Conservation (phyloP, 2,888 invertebrate species). For the Scaptomyza tumidula region DNA sequence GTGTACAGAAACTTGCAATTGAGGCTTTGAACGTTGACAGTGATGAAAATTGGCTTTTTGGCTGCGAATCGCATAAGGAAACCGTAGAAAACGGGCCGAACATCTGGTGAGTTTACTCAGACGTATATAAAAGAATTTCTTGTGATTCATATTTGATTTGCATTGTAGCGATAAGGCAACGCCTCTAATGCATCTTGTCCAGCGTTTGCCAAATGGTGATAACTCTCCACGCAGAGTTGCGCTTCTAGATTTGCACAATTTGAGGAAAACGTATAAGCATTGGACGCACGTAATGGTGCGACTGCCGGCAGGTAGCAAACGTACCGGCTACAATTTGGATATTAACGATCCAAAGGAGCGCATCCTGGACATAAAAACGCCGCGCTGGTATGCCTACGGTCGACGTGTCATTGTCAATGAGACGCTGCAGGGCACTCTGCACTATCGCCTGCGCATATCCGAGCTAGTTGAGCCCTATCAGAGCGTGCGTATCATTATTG, state of each 20-base stretch:
- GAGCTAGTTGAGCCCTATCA: conserved; percentile 87
- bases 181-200: conserved; percentile 86
- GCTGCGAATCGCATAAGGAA: conserved; percentile 87
- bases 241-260: conserved; percentile 86
- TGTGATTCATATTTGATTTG: neutral
- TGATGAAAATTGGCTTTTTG: conserved; percentile 90
- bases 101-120: conserved; percentile 42
- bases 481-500: conserved; percentile 87
- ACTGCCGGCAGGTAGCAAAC: conserved; percentile 85
- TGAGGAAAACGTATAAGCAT: conserved; percentile 86
- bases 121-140: no score
- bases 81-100: conserved; percentile 27
- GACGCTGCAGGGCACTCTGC: conserved; percentile 86
- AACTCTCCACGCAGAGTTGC: conserved; percentile 85
- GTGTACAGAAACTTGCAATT: conserved; percentile 85
- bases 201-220: conserved; percentile 85
- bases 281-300: conserved; percentile 90
- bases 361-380: conserved; percentile 82
- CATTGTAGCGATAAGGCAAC: conserved; percentile 84
- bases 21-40: conserved; percentile 89
- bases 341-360: conserved; percentile 86
- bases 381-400: conserved; percentile 83
- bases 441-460: conserved; percentile 87
- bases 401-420: conserved; percentile 85
- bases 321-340: conserved; percentile 87